Evolutionary conservation across 2,888 invertebrate species (phyloP), one percentile per base, ranked within the genome.

Genomic region (Microctonus brassicae): DNA sequence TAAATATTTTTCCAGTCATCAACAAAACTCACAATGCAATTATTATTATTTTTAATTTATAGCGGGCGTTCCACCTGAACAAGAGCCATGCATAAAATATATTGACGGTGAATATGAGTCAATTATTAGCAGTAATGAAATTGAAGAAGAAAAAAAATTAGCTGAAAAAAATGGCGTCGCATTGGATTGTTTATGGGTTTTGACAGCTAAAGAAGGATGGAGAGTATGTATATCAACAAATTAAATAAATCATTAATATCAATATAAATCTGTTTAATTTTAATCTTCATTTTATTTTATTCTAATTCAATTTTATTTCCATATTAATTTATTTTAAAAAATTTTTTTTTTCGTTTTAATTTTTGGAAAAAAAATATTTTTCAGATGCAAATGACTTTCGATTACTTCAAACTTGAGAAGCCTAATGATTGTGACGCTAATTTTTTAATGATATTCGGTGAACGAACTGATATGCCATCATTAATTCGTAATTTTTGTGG

Each of bases 381-480:
- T 55, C 88, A 94, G 94, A 92, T 94, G 80, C 93, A 92, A 83
- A 87, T 94, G 73, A 90, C 90, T 77, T 94, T 94, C 87, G 75
- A 87, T 0, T 64, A 88, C 57, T 94, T 94, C 86, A 88, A 89
- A 70, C 88, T 95, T 80, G 90, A 90, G 62, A 92, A 91, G 79
- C 94, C 94, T 26, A 94, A 95, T 87, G 94, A 95, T 83, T 95
- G 94, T 85, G 92, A 93, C 65, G 90, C 90, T 71, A 95, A 95
- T 88, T 94, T 93, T 84, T 90, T 95, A 76, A 93, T 94, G 84
- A 90, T 95, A 74, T 94, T 94, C 85, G 90, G 90, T 5, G 90
- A 91, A 74, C 88, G 89, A 73, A 92, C 76, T 22, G 92, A 93
- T 79, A 89, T 93, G 80, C 89, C 90, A 62, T 89, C 90, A 68